phyloP scores from a whole-genome alignment of 2,797 vertebrate genomes.

The Tiaroga cobitis region DNA sequence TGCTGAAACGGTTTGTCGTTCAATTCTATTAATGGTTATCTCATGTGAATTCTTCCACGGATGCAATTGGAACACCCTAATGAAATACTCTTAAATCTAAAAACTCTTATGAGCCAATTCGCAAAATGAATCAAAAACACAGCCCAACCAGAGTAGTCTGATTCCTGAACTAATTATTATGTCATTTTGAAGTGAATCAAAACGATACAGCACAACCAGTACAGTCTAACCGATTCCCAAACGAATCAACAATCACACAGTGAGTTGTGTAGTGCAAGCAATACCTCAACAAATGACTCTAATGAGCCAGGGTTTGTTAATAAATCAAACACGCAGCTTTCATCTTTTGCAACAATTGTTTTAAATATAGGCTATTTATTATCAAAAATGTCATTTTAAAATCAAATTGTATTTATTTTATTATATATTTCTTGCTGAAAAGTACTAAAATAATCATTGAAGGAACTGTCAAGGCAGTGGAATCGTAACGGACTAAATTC shows the following conservation, averaged over 20 bases:
- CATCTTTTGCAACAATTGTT: neutral
- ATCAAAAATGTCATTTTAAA: neutral
- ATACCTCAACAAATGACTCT: neutral
- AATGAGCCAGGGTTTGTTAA: neutral
- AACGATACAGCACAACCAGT: neutral
- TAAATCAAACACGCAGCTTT: neutral
- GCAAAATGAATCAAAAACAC: neutral
- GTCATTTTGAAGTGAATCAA: neutral
- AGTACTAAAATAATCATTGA: neutral
- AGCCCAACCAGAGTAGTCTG: neutral
- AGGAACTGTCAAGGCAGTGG: neutral
- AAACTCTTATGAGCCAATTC: neutral
- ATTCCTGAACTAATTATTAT: neutral
- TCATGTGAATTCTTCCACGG: neutral
- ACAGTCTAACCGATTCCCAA: neutral
- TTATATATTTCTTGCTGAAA: neutral
- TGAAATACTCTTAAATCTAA: neutral
- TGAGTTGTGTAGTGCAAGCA: neutral
- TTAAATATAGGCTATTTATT: neutral
- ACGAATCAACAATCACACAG: neutral
- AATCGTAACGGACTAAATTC: neutral
- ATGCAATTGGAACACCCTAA: neutral
- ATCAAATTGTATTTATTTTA: neutral
- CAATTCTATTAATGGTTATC: neutral
- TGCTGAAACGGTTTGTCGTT: neutral